Evolutionary conservation across 2,113 vertebrate species (phyloP), one percentile per base, ranked within the genome.

Genomic region (Ariopsis seemanni): DNA sequence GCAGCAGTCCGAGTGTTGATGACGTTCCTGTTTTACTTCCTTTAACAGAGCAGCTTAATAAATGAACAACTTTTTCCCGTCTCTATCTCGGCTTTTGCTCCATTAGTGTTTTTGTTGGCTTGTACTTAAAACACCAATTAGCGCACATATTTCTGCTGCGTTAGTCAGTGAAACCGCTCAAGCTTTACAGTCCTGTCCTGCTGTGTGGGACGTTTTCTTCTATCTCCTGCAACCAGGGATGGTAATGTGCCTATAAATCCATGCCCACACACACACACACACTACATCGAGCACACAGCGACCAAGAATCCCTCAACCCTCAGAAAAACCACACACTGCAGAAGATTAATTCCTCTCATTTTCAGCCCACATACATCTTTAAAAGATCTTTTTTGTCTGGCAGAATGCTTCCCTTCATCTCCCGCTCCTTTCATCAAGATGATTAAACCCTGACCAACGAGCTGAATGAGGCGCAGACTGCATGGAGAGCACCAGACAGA

Each of bases 261-360:
- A 77, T 7, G 22, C 42, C 42, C 42, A 71, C 65, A n/a, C 71
- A 58, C 60, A 58, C 60, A 71, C 50, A 65, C 81, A 82, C 57
- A 78, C 25, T 48, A 81, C 17, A 30, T 17, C 48, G 52, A 77
- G 58, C 75, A 77, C n/a, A 53, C 22, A 53, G 52, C 75, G 17
- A 30, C n/a, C 55, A 15, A 78, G 48, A 53, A 27, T 20, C 15
- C 63, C 50, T 5, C 22, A 57, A 50, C 20, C 27, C 12, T 48
- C 25, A 30, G 18, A 48, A 74, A 63, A 72, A 53, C 1, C 9
- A 34, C 27, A 22, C 52, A 34, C 30, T 72, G 5, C 50, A 8
- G 52, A 71, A 77, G 58, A 85, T 85, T 77, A 60, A 62, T 72
- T 77, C 84, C 71, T 85, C 71, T 85, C 84, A 74, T 62, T 55